These are phyloP conservation scores for Catostylus mosaicus DNA, from an alignment of 30 jellyfish, hydroid and myxozoan genomes.

Conservation along the genomic window DNA sequence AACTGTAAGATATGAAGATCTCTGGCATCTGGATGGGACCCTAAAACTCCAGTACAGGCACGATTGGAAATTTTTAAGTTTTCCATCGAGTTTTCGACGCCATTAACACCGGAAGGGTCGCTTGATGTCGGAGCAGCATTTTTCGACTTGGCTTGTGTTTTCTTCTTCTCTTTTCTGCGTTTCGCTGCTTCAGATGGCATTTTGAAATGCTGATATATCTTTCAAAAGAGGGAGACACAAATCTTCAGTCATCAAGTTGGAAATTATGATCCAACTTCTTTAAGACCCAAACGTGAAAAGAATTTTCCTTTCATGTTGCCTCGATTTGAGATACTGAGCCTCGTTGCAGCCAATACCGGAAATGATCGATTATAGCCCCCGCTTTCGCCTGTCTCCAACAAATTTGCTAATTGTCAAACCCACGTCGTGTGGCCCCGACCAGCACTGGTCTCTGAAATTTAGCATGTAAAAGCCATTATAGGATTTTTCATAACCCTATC, in stretches of 20 bases:
- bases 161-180: constrained; percentile 95
- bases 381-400: too few species aligned
- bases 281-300: neutral
- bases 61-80: constrained; percentile 63
- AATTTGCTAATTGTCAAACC: too few species aligned
- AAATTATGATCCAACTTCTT: neutral
- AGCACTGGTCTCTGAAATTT: too few species aligned
- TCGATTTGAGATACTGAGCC: neutral
- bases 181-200: constrained; percentile 99
- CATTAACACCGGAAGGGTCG: constrained; percentile 17
- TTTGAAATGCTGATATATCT: constrained; percentile 6
- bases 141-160: constrained; percentile 79
- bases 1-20: constrained; percentile 89
- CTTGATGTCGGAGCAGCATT: constrained; percentile 53
- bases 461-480: too few species aligned
- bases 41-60: constrained; percentile 93
- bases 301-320: neutral
- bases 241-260: neutral
- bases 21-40: constrained; percentile 96
- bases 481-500: too few species aligned
- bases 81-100: constrained; percentile 42
- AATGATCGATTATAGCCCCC: too few species aligned
- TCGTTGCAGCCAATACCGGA: too few species aligned
- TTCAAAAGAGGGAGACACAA: neutral
- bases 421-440: too few species aligned